These are phyloP conservation scores for Gracilinanus agilis DNA, from an alignment of 2,113 vertebrate genomes.

Conservation along the genomic window DNA sequence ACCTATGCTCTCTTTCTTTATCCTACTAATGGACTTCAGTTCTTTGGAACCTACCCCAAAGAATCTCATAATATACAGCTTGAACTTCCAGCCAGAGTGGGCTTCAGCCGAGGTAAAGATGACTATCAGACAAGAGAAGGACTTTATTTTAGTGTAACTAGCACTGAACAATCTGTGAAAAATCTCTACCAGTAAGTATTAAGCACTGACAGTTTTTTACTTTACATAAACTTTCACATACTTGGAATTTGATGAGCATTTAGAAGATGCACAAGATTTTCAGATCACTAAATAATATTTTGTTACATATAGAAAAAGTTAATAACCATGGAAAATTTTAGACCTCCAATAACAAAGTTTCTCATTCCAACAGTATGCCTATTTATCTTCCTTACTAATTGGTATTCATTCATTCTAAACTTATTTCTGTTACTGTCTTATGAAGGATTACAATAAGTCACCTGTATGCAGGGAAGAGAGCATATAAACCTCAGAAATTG, in stretches of 20 bases:
- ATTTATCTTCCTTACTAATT: neutral
- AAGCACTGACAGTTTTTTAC: neutral
- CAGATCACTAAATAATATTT: neutral
- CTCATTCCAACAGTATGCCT: neutral
- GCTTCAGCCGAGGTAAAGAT: conserved; percentile 93
- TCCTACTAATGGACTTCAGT: conserved; percentile 91
- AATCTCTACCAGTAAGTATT: conserved; percentile 91
- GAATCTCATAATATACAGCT: conserved; percentile 95
- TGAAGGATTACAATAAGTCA: too few species aligned
- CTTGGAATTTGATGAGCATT: neutral
- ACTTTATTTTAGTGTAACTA: conserved; percentile 90
- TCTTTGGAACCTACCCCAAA: conserved; percentile 93
- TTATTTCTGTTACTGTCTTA: too few species aligned
- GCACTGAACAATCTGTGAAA: conserved; percentile 89
- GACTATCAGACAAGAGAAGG: conserved; percentile 87
- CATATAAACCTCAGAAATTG: neutral
- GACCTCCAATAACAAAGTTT: neutral
- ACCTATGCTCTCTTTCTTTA: conserved; percentile 95
- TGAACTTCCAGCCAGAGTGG: conserved; percentile 93
- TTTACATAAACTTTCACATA: neutral
- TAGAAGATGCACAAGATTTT: neutral
- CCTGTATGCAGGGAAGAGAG: too few species aligned
- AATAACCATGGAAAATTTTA: conserved; percentile 19
- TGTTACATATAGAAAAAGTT: conserved; percentile 24
- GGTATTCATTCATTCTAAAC: neutral